phyloP scores from a whole-genome alignment of 2,797 vertebrate genomes.

The Sebastes elongatus region DNA sequence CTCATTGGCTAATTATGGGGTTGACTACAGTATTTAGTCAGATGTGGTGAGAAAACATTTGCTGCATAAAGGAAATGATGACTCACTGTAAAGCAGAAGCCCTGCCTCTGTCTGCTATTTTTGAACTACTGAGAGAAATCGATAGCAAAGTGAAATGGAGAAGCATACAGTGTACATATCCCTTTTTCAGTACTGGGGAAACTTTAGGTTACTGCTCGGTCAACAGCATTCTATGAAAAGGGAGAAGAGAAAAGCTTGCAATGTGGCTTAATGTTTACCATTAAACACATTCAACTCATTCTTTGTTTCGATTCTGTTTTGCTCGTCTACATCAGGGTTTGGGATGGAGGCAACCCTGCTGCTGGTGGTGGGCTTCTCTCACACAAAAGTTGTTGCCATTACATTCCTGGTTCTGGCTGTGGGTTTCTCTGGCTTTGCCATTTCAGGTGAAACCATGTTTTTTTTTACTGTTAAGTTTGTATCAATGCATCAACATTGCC shows the following conservation, averaged over 20 bases:
- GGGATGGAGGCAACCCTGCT: constrained; percentile 93
- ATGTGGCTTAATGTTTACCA: neutral
- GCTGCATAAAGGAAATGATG: constrained; percentile 24
- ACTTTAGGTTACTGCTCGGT: neutral
- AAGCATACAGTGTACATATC: constrained; percentile 8
- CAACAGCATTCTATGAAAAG: neutral
- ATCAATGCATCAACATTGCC: neutral
- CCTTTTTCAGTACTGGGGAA: neutral
- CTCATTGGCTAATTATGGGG: neutral
- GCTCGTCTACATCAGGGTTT: constrained; percentile 77
- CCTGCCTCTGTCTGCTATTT: constrained; percentile 49
- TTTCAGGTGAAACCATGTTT: constrained; percentile 84
- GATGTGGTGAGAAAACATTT: constrained; percentile 13
- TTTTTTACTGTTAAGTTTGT: neutral
- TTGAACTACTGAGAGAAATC: constrained; percentile 35
- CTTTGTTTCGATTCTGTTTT: neutral
- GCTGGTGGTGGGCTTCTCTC: constrained; percentile 93
- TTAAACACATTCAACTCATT: neutral
- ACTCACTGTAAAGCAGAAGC: constrained; percentile 30
- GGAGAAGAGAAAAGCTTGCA: neutral
- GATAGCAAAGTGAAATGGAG: constrained; percentile 50
- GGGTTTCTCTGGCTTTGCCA: constrained; percentile 94
- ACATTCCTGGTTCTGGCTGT: constrained; percentile 92
- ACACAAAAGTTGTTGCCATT: constrained; percentile 90
- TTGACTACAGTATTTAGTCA: neutral